phyloP scores from a whole-genome alignment of 2,888 invertebrate genomes.

The Scaptomyza cyrtandrae region DNA sequence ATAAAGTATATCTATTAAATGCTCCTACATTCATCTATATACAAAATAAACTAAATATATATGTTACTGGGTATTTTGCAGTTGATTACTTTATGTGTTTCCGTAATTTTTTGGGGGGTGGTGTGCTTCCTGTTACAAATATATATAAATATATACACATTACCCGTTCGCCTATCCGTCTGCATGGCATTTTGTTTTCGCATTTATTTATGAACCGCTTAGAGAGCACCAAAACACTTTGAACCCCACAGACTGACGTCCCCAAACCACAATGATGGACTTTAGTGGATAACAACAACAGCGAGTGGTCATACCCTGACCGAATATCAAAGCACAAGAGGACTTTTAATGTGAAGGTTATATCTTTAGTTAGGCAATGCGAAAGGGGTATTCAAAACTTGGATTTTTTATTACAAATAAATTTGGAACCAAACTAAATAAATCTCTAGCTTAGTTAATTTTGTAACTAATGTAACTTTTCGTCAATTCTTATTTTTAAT shows the following conservation, averaged over 20 bases:
- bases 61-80: conserved; percentile 22
- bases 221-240: conserved; percentile 76
- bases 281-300: conserved; percentile 49
- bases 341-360: conserved; percentile 16
- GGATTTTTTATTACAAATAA: not conserved
- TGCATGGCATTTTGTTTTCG: conserved; percentile 69
- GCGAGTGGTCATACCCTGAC: conserved; percentile 56
- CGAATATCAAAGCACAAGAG: conserved; percentile 33
- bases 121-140: conserved; percentile 16
- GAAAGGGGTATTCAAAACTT: not conserved
- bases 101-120: conserved; percentile 21
- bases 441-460: too few relatives aligned
- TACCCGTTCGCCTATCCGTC: conserved; percentile 35
- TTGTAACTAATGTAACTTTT: too few relatives aligned
- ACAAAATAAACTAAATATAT: too few relatives aligned
- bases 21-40: not conserved
- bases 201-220: conserved; percentile 78
- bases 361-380: not conserved
- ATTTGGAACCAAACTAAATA: too few relatives aligned
- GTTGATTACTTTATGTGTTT: conserved; percentile 6
- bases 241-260: conserved; percentile 51
- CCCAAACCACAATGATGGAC: conserved; percentile 45
- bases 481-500: not conserved
- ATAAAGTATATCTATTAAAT: not conserved
- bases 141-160: conserved; percentile 2